Evolutionary conservation across 2,113 vertebrate genomes (phyloP), one percentile per base, ranked within the genome.

Genomic region (Corythornis madagascariensis): DNA sequence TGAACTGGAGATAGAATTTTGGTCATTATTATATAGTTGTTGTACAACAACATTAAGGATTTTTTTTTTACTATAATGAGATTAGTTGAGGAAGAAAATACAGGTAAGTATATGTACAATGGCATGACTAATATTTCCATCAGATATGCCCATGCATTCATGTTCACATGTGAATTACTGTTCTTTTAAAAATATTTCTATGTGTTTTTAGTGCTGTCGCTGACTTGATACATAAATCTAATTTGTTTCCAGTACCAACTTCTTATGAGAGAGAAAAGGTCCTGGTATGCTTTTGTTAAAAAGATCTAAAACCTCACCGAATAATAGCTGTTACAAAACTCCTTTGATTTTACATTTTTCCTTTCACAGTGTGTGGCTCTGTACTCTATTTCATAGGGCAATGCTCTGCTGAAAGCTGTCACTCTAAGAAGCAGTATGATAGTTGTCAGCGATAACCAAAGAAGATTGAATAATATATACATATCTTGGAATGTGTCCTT

Each of bases 341-440:
- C 33, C 95, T 97, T 96, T 96, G 82, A 96, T 97, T 97, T 96
- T 86, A 93, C 89, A 86, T 93, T 96, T 95, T 96, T 94, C 53
- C 47, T 83, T 96, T 97, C 96, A 95, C 94, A 95, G 86, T 89
- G 43, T 94, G 95, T 94, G 83, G 57, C 71, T 96, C 77, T 91
- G 80, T 94, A 94, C 64, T 97, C 92, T 79, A 96, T 97, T 97
- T 98, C 96, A 97, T 95, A 97, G 88, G 92, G 86, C 89, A 97
- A 94, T 89, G 95, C 93, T 95, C 90, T n/a, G 12, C 56, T 90
- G 95, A 97, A 95, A 52, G 48, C 95, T 96, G 92, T 95, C 97
- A 95, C 31, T 97, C 91, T 80, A 67, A 65, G 87, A 91, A 96
- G 83, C 91, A 67, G 66, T 67, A 38, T 91, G 93, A 91, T 90